These are phyloP conservation scores for Dermatemys mawii DNA, from an alignment of 2,113 vertebrate genomes.

Conservation along the genomic window DNA sequence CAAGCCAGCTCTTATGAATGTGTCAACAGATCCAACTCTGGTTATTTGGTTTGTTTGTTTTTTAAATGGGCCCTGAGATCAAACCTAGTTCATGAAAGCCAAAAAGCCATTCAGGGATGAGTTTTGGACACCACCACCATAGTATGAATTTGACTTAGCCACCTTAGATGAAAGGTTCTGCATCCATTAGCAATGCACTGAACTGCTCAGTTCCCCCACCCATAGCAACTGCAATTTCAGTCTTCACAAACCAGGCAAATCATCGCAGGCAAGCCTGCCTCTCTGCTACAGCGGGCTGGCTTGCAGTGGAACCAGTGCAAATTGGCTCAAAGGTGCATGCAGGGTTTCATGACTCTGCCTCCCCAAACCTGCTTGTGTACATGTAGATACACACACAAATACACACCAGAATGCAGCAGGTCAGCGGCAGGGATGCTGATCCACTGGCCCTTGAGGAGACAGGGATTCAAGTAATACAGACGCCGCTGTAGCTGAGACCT, in stretches of 20 bases:
- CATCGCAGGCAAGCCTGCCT: neutral
- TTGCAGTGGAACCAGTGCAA: neutral
- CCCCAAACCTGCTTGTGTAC: neutral
- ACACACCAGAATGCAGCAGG: neutral
- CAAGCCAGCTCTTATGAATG: no score
- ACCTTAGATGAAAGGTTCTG: neutral
- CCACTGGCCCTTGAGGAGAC: rapidly evolving
- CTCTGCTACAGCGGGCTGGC: neutral
- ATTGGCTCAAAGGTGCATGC: neutral
- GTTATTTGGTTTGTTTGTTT: neutral
- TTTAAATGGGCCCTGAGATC: rapidly evolving
- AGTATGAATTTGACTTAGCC: neutral
- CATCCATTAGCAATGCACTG: neutral
- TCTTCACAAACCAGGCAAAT: neutral
- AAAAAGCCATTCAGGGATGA: rapidly evolving
- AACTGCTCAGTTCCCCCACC: no score
- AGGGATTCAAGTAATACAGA: neutral
- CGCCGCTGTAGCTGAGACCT: neutral
- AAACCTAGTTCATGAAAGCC: rapidly evolving
- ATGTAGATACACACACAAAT: neutral
- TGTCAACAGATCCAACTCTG: rapidly evolving
- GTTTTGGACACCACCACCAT: rapidly evolving
- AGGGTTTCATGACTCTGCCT: neutral
- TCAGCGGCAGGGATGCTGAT: rapidly evolving
- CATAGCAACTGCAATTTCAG: neutral